Evolutionary conservation across 2,797 vertebrate genomes (phyloP), one percentile per base, ranked within the genome.

Genomic region (Orientallactaga sibirica): DNA sequence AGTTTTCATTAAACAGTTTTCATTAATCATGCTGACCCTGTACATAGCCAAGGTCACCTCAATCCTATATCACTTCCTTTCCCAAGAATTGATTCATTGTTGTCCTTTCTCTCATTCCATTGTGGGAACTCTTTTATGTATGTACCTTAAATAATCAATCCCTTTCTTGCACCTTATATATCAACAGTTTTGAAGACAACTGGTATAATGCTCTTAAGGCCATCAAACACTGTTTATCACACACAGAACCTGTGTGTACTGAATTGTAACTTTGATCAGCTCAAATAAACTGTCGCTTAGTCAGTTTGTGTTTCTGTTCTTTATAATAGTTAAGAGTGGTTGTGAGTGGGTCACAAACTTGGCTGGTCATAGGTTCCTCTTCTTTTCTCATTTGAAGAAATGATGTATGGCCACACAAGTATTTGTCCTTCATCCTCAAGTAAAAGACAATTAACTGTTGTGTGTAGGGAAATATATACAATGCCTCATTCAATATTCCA

Each of bases 331-430:
- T 73, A 61, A 5, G 15, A 73, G 12, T 4, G 4, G 75, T 1
- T 43, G 48, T 58, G 37, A 19, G 22, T 67, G 33, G 24, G 4
- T 76, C 24, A 22, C 5, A 81, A 33, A 77, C 15, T 81, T 84
- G n/a, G 41, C 20, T 10, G 41, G 22, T 48, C 4, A 7, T 64
- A 0, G 82, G 15, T 22, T 11, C 2, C 18, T 43, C 37, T 24
- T 16, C 9, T 19, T 82, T 82, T 79, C 93, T 20, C 3, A 41
- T 85, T 11, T 87, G 70, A 90, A 92, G 61, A 82, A 78, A 55
- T 88, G 24, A 67, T 25, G 0, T 70, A 89, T 68, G 52, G 3
- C 0, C 2, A 43, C 2, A 2, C 7, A 67, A 55, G 8, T 29
- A 27, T 64, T 87, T 87, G 16, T 48, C 3, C 4, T 91, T 80